phyloP scores from a whole-genome alignment of 2,113 vertebrate species.

The Scortum barcoo region DNA sequence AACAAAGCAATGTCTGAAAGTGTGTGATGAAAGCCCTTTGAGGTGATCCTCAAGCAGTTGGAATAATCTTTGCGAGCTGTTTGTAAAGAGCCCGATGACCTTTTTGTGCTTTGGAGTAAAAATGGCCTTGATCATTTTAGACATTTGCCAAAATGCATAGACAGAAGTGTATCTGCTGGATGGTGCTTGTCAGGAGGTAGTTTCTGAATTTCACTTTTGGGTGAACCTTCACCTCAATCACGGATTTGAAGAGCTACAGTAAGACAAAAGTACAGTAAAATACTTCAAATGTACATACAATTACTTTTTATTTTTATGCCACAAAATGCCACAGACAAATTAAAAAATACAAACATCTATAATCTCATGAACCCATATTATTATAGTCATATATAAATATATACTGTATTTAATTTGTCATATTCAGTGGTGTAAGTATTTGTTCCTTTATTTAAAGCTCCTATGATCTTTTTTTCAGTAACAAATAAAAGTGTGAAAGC shows the following conservation, averaged over 20 bases:
- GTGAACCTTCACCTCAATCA: not conserved
- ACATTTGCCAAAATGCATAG: conserved; percentile 33
- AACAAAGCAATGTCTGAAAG: conserved; percentile 23
- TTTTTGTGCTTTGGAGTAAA: conserved; percentile 43
- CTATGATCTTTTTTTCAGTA: too few species aligned
- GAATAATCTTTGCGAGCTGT: conserved; percentile 14
- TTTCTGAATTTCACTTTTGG: not conserved
- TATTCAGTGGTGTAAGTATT: too few species aligned
- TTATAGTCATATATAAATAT: too few species aligned
- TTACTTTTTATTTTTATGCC: not conserved
- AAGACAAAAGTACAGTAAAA: not conserved
- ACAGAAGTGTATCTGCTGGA: conserved; percentile 16
- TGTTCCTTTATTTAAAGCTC: too few species aligned
- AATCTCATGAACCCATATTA: too few species aligned
- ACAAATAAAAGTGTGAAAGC: too few species aligned
- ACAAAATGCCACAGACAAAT: too few species aligned
- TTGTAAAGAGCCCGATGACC: conserved; percentile 7
- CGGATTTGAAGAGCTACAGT: not conserved
- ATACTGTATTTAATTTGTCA: too few species aligned
- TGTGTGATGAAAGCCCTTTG: conserved; percentile 40
- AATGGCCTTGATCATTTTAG: conserved; percentile 23
- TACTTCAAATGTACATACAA: not conserved
- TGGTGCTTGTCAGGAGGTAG: not conserved
- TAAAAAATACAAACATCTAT: too few species aligned
- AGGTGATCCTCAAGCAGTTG: conserved; percentile 30